Conservation (phyloP, 2,888 invertebrate genomes). For the Cantharis nigra region DNA sequence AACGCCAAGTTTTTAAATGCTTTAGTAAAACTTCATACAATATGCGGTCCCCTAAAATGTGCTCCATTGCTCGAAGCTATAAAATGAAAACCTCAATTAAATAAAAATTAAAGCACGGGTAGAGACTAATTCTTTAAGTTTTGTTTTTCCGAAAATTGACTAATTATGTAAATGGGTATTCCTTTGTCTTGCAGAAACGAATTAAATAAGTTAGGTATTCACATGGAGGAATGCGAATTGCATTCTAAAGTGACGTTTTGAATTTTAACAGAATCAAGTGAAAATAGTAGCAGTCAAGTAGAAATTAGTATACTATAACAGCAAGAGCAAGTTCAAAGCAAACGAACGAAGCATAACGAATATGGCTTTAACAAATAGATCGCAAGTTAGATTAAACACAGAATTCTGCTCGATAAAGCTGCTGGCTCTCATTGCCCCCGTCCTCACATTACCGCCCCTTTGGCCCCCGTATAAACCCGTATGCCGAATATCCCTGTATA, state of each 20-base stretch:
- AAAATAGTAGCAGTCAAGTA: conserved; percentile 25
- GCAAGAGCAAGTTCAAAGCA: conserved; percentile 26
- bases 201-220: not conserved
- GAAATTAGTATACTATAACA: conserved; percentile 11
- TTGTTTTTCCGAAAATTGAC: not conserved
- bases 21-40: not conserved
- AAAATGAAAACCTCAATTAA: conserved; percentile 4
- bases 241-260: conserved; percentile 20
- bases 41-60: not conserved
- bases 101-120: conserved; percentile 1
- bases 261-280: conserved; percentile 3
- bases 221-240: not conserved
- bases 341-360: conserved; percentile 36
- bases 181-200: not conserved
- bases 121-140: not conserved
- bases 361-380: conserved; percentile 55
- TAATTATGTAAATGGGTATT: not conserved
- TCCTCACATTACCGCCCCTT: conserved; percentile 40
- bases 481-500: conserved; percentile 38
- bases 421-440: conserved; percentile 39
- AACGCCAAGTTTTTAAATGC: not conserved
- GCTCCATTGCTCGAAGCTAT: conserved; percentile 3
- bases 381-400: conserved; percentile 57
- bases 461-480: conserved; percentile 39
- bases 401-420: conserved; percentile 55